Conservation (phyloP, 2,113 vertebrate genomes). For the Pristiophorus japonicus region DNA sequence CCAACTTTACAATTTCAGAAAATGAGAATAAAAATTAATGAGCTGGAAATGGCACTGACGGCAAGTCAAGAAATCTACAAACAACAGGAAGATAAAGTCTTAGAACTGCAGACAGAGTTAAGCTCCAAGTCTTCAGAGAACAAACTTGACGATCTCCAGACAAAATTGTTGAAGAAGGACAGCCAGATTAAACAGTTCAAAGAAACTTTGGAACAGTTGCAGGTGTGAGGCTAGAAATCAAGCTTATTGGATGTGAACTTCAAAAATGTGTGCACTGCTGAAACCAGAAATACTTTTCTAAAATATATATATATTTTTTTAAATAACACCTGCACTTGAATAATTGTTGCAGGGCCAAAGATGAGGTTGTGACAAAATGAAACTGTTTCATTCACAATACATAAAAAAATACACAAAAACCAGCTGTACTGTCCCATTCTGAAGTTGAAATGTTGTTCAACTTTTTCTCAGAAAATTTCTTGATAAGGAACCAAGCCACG, state of each 20-base stretch:
- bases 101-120: conserved; percentile 4
- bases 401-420: neutral
- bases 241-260: neutral
- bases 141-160: conserved; percentile 5
- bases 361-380: neutral
- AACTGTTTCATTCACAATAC: neutral
- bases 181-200: neutral
- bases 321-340: neutral
- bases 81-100: neutral
- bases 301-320: neutral
- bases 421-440: neutral
- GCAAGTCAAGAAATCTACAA: neutral
- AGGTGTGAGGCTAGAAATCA: neutral
- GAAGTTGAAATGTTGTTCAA: neutral
- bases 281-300: neutral
- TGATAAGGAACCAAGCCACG: neutral
- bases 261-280: neutral
- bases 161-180: neutral
- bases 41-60: neutral
- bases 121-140: too few species aligned
- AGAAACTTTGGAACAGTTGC: too few species aligned
- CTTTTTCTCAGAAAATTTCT: neutral
- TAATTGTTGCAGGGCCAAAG: neutral
- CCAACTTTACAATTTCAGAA: neutral
- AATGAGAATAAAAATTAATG: neutral